phyloP scores from a whole-genome alignment of 2,888 invertebrate genomes.

The Margaritifera margaritifera region DNA sequence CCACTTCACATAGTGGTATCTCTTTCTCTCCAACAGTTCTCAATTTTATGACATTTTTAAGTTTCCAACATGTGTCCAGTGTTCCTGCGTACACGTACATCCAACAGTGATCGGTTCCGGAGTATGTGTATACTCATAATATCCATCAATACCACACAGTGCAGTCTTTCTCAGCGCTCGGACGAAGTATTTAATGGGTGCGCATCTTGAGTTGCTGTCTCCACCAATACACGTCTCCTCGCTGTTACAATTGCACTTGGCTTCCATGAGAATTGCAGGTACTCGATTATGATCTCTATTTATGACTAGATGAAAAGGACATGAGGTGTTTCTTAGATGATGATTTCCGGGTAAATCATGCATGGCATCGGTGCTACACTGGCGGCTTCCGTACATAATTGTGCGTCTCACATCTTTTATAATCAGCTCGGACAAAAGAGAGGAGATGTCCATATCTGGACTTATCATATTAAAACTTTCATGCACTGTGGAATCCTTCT shows the following conservation, averaged over 20 bases:
- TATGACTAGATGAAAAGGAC: conserved; percentile 27
- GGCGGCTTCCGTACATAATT: too few species aligned
- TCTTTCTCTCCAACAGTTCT: too few species aligned
- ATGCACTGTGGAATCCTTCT: too few species aligned
- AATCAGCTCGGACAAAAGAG: too few species aligned
- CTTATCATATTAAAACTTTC: too few species aligned
- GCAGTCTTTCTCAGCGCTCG: conserved; percentile 23
- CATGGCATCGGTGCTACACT: too few species aligned
- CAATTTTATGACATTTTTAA: too few species aligned
- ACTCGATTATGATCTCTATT: conserved; percentile 22
- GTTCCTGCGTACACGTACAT: conserved; percentile 17
- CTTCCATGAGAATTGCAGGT: conserved; percentile 24
- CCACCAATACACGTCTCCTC: conserved; percentile 12
- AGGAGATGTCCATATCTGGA: too few species aligned
- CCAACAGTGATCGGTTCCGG: conserved; percentile 25
- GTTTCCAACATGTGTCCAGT: too few species aligned
- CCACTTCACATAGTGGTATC: too few species aligned
- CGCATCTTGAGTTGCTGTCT: conserved; percentile 7
- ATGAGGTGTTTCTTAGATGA: conserved; percentile 1
- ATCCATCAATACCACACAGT: conserved; percentile 9
- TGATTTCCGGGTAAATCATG: too few species aligned
- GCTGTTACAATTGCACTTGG: conserved; percentile 23
- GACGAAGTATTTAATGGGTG: conserved; percentile 24
- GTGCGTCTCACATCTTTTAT: too few species aligned
- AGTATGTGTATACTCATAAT: conserved; percentile 11